Base-by-base conservation (phyloP, 2,888 invertebrate species). In the Malachius bipustulatus region DNA sequence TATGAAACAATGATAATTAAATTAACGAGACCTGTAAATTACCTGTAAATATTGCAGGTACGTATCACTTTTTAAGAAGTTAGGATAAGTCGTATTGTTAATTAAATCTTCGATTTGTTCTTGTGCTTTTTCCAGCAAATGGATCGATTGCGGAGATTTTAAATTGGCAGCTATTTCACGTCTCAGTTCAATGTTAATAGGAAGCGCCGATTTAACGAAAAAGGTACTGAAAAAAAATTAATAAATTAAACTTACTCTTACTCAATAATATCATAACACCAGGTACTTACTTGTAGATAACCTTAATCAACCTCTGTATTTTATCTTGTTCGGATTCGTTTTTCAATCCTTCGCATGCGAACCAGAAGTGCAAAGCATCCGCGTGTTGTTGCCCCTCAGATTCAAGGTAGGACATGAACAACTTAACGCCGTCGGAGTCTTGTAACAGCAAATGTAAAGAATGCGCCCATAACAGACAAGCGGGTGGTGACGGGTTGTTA, bases 41-140 rank as follows among this genome's bases (percentile, higher is more conserved):
- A 79, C 66, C 67, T 81, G 74, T 65, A 85, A 77, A 65, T 83
- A 81, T 58, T 78, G 73, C 55, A 93, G 77, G 70, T 93, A 94
- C 63, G 85, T 75, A 54, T 93, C 91, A 50, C 91, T 91, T 50
- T 82, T 82, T 46, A 96, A 73, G 66, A 96, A 96, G 63, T 87
- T 82, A 38, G 84, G 85, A 68, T 94, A 94, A 42, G 87, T 83
- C 40, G 87, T 82, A 59, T 82, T 80, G 45, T 81, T 81, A 59
- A 94, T 88, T 39, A 82, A 75, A 28, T 75, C 71, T 57, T 89
- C 89, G 52, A 88, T 81, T 66, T 72, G 59, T 28, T 55, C 51
- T 47, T 64, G 63, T 16, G 62, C 87, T 47, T 75, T 74, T 62
- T 91, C 88, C 62, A 89, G 93, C 51, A 94, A 76, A 51, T 75